These are phyloP conservation scores for Plestiodon gilberti DNA, from an alignment of 2,113 vertebrate genomes.

Conservation along the genomic window DNA sequence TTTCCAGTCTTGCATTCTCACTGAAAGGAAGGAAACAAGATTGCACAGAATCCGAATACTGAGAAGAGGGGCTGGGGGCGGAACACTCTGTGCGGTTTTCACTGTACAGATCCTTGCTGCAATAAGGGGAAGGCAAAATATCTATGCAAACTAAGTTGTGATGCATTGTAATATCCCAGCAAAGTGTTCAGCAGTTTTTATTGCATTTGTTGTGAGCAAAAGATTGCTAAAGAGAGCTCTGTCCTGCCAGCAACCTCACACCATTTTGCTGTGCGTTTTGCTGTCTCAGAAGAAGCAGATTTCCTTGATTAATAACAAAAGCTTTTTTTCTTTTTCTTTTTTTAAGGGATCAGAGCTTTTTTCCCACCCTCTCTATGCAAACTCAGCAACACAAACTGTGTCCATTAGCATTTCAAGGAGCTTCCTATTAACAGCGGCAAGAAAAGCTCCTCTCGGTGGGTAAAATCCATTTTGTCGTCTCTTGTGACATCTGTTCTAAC, in stretches of 20 bases:
- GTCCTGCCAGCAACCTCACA: conserved; percentile 63
- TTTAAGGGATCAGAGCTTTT: conserved; percentile 82
- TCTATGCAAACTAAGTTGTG: conserved; percentile 44
- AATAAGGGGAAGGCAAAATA: conserved; percentile 39
- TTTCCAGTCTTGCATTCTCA: conserved; percentile 49
- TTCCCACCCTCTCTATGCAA: conserved; percentile 92
- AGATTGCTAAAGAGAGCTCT: conserved; percentile 73
- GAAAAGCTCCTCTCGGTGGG: conserved; percentile 90
- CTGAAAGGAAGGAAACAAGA: conserved; percentile 50
- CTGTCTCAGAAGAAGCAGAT: conserved; percentile 81
- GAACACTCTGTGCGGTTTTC: not conserved
- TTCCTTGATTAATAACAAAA: conserved; percentile 88
- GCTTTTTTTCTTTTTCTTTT: conserved; percentile 58
- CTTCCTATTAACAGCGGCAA: conserved; percentile 86
- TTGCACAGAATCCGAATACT: conserved; percentile 36
- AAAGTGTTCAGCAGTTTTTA: conserved; percentile 50
- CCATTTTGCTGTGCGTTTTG: conserved; percentile 74
- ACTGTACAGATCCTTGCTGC: conserved; percentile 34
- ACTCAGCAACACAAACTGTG: conserved; percentile 85
- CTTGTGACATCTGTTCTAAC: conserved; percentile 94
- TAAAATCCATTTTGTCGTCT: conserved; percentile 92
- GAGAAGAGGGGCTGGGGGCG: conserved; percentile 19
- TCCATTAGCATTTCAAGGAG: conserved; percentile 97
- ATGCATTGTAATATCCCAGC: conserved; percentile 15
- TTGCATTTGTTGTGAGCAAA: conserved; percentile 64